These are phyloP conservation scores for Pangasius sanitwongsei DNA, from an alignment of 2,797 vertebrate species.

Conservation along the genomic window DNA sequence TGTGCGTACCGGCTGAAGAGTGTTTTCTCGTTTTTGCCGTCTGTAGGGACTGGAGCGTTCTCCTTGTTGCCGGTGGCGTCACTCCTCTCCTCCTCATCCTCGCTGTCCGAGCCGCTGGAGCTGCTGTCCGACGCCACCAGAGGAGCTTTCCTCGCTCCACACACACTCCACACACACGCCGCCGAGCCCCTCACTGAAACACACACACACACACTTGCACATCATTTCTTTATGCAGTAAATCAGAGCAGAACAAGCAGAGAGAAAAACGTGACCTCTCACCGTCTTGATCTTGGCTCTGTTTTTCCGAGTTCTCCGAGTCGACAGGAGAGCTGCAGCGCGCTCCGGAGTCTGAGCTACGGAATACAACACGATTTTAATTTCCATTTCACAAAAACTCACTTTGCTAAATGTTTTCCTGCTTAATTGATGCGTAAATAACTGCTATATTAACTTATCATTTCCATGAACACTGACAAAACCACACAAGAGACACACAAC, in stretches of 20 bases:
- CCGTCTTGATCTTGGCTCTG: slow-evolving; percentile 75
- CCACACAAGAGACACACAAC: neutral
- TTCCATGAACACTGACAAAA: neutral
- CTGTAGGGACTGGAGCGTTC: slow-evolving; percentile 67
- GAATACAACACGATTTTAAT: slow-evolving; percentile 20
- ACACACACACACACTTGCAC: neutral
- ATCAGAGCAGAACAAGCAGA: too few species aligned
- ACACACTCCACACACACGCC: slow-evolving; percentile 85
- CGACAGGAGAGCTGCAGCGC: slow-evolving; percentile 87
- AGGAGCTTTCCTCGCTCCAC: slow-evolving; percentile 83
- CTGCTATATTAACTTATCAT: neutral
- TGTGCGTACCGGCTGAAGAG: slow-evolving; percentile 70
- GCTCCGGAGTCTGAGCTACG: slow-evolving; percentile 88
- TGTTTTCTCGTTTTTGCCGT: slow-evolving; percentile 76
- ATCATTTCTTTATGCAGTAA: neutral
- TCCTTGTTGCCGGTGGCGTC: slow-evolving; percentile 64
- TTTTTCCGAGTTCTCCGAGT: slow-evolving; percentile 71
- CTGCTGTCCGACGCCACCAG: slow-evolving; percentile 88
- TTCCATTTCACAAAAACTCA: neutral
- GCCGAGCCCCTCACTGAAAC: slow-evolving; percentile 42
- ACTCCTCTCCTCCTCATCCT: slow-evolving; percentile 79
- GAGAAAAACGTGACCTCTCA: slow-evolving; percentile 68
- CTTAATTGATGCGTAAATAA: neutral
- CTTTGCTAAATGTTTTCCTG: too few species aligned
- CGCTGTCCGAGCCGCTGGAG: slow-evolving; percentile 84